Evolutionary conservation across 2,113 vertebrate genomes (phyloP).

Genomic region (Tragelaphus strepsiceros): DNA sequence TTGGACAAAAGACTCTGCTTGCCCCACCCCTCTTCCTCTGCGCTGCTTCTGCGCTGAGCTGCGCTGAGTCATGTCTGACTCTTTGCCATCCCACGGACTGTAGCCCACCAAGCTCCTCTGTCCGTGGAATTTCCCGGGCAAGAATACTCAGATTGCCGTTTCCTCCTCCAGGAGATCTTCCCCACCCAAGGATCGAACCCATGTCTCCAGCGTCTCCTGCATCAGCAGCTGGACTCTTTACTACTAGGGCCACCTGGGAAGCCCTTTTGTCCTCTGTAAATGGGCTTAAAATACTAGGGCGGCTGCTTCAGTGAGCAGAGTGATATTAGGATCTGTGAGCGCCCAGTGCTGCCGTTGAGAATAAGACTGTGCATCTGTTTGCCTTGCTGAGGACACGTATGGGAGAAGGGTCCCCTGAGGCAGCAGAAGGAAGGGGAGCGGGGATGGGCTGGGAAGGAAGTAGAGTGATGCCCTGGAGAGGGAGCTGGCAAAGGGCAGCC

Average conservation of each 20-base stretch:
- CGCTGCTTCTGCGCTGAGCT: not conserved
- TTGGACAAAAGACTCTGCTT: not conserved
- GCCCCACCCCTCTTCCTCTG: not conserved
- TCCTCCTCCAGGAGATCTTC: not conserved
- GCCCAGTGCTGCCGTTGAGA: accelerated
- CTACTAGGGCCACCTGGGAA: not conserved
- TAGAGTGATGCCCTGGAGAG: not conserved
- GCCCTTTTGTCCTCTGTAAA: not conserved
- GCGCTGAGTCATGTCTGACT: not conserved
- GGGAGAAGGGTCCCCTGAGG: not conserved
- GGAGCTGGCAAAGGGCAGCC: no score
- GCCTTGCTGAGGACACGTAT: not conserved
- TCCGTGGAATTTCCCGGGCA: not conserved
- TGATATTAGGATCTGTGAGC: not conserved
- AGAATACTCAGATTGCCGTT: not conserved
- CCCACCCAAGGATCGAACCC: not conserved
- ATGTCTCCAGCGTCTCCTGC: not conserved
- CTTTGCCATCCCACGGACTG: not conserved
- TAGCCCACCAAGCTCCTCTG: not conserved
- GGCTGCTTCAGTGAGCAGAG: not conserved
- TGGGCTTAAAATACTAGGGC: not conserved
- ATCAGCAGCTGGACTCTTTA: not conserved
- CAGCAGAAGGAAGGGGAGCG: not conserved
- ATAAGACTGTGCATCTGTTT: not conserved
- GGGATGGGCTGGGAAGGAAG: not conserved